Base-by-base conservation (phyloP, 2,797 vertebrate genomes). In the Rhynchonycteris naso region DNA sequence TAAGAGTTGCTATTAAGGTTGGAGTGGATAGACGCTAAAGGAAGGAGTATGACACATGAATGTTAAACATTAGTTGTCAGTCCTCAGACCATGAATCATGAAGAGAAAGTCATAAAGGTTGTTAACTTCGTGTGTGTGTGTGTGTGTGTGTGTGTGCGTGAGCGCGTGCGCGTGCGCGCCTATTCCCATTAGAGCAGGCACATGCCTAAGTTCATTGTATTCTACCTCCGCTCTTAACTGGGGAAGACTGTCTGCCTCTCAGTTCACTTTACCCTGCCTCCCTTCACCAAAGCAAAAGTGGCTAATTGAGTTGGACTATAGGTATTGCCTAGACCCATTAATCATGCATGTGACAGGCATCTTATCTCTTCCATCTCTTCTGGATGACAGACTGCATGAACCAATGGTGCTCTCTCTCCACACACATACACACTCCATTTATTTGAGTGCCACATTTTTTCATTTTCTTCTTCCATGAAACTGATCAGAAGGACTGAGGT, bases 371-470 rank as follows among this genome's bases (percentile, higher is more conserved):
- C 54, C 38, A 26, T 74, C 91, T 71, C 50, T 66, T 78, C 79
- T 33, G 58, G 71, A 66, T n/a, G 26, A 89, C 16, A 26, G 24
- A 84, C 35, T 21, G 19, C 9, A 5, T 9, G 35, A 65, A 35
- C 65, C 18, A 1, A 9, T 47, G 8, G 28, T 15, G 21, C 12
- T 18, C 15, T 52, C 9, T n/a, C 43, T 69, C 59, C 43, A 61
- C 9, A 13, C 52, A 50, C 1, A 22, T 4, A 11, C 1, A 19
- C 9, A 7, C 10, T 15, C 30, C 13, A n/a, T 3, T 2, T 0
- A 35, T 47, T 12, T 52, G 13, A 54, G 24, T 10, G 10, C 24
- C 0, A 4, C 8, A 22, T 47, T 14, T 26, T 59, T 47, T 56
- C 30, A n/a, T 47, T 82, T 82, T 50, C 38, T 81, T 83, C 28